Conservation (phyloP, 2,113 vertebrate species). For the Nerophis ophidion region DNA sequence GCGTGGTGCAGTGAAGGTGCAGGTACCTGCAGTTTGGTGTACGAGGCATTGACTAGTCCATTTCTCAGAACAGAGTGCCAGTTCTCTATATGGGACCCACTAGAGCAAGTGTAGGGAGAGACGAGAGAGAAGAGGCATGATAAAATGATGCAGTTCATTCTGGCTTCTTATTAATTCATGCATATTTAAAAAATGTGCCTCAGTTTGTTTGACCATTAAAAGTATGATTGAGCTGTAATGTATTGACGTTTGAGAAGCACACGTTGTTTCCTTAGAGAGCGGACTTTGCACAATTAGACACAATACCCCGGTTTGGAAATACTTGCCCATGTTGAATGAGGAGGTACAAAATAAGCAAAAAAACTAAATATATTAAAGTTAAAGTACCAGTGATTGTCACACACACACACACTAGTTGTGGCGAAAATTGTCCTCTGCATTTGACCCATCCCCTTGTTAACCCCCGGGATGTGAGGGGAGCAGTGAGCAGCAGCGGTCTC, state of each 20-base stretch:
- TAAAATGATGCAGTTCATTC: constrained; percentile 15
- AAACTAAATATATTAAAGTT: too few relatives aligned
- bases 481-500: too few relatives aligned
- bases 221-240: background rate
- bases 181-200: too few relatives aligned
- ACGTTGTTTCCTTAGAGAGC: background rate
- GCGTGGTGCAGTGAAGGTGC: constrained; percentile 42
- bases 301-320: background rate
- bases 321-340: too few relatives aligned
- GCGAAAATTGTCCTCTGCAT: too few relatives aligned
- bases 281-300: background rate
- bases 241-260: background rate
- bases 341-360: too few relatives aligned
- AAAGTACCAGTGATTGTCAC: too few relatives aligned
- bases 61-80: constrained; percentile 99
- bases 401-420: too few relatives aligned
- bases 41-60: constrained; percentile 98
- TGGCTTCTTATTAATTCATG: too few relatives aligned
- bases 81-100: constrained; percentile 99
- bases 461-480: too few relatives aligned
- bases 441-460: too few relatives aligned
- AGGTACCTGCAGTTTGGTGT: constrained; percentile 97
- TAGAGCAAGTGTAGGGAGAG: constrained; percentile 65
- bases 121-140: constrained; percentile 40
- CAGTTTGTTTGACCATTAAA: background rate